A percentile compares a stretch with the other conserved stretches of the same genome.
Evolutionary conservation across 2,888 invertebrate genomes (phyloP).

Genomic region (Crematogaster levior): DNA sequence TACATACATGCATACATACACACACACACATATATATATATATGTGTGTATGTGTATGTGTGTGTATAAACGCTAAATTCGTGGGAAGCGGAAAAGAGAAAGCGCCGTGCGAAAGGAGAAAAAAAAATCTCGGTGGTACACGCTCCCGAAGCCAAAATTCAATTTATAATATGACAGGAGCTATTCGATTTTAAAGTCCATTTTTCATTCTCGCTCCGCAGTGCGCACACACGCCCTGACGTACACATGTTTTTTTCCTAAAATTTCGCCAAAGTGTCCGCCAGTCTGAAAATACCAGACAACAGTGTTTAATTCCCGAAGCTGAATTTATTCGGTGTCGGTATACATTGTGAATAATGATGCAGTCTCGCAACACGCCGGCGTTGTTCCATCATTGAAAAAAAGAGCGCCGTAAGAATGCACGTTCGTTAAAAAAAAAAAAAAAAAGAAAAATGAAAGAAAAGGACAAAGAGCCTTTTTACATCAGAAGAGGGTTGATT

Average conservation of each 20-base stretch:
- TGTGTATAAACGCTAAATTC: constrained; percentile 74
- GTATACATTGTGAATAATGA: constrained; percentile 53
- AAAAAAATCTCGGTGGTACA: constrained; percentile 75
- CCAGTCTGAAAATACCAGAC: constrained; percentile 69
- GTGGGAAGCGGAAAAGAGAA: constrained; percentile 76
- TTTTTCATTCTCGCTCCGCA: constrained; percentile 80
- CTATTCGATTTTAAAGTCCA: constrained; percentile 84
- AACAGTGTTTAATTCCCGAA: constrained; percentile 70
- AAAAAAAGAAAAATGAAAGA: not conserved
- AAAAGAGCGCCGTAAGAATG: constrained; percentile 37
- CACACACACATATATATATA: not conserved
- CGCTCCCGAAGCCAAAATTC: constrained; percentile 81
- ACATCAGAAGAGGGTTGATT: constrained; percentile 21
- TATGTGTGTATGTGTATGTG: constrained; percentile 1
- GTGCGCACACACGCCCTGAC: constrained; percentile 72
- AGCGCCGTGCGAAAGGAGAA: constrained; percentile 69
- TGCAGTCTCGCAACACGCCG: constrained; percentile 19
- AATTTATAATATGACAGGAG: constrained; percentile 84
- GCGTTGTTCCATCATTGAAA: constrained; percentile 7
- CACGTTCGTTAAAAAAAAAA: constrained; percentile 28
- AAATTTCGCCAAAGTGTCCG: constrained; percentile 74
- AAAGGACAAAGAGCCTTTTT: not conserved
- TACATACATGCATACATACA: not conserved
- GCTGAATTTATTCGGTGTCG: constrained; percentile 54
- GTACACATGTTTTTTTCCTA: constrained; percentile 73